Percentiles rank a stretch among this genome's conserved stretches.
Evolutionary conservation across 35 echinoderm and acorn worm genomes (phyloP).

Genomic region (Apostichopus parvimensis): DNA sequence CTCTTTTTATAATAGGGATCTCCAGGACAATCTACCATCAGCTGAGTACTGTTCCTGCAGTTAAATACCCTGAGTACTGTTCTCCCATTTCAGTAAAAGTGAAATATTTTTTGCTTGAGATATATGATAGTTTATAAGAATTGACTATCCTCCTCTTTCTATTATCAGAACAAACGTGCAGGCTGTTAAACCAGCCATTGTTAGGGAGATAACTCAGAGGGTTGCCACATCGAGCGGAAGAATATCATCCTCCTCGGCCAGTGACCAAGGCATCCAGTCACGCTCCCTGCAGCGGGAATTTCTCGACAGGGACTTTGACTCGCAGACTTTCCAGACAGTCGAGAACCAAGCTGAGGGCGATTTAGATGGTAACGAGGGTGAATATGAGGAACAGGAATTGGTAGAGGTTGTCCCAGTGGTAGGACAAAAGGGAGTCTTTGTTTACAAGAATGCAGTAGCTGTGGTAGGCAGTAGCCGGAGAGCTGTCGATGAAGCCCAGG

Average conservation of each 20-base stretch:
- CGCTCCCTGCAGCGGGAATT: constrained; percentile 66
- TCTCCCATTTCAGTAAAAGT: no score
- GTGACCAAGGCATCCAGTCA: constrained; percentile 22
- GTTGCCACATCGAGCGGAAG: neutral
- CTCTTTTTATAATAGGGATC: no score
- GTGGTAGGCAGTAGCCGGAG: neutral
- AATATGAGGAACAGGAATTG: constrained; percentile 49
- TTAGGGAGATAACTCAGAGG: neutral
- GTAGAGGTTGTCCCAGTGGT: constrained; percentile 2
- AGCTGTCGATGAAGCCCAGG: neutral
- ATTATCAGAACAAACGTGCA: neutral
- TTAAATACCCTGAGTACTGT: no score
- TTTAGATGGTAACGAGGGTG: neutral
- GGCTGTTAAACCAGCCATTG: neutral
- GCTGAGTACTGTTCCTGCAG: no score
- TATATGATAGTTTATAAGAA: no score
- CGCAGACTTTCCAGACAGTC: constrained; percentile 72
- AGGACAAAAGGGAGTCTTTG: constrained; percentile 1
- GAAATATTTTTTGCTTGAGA: no score
- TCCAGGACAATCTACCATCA: no score
- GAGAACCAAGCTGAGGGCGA: constrained; percentile 36
- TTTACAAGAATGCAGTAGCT: constrained; percentile 27
- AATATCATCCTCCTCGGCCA: neutral
- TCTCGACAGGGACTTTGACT: constrained; percentile 70
- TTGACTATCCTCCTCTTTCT: neutral